A percentile compares a stretch with the other conserved stretches of the same genome.
These are phyloP conservation scores for Encarsia formosa DNA, from an alignment of 2,888 invertebrate genomes.

Conservation along the genomic window DNA sequence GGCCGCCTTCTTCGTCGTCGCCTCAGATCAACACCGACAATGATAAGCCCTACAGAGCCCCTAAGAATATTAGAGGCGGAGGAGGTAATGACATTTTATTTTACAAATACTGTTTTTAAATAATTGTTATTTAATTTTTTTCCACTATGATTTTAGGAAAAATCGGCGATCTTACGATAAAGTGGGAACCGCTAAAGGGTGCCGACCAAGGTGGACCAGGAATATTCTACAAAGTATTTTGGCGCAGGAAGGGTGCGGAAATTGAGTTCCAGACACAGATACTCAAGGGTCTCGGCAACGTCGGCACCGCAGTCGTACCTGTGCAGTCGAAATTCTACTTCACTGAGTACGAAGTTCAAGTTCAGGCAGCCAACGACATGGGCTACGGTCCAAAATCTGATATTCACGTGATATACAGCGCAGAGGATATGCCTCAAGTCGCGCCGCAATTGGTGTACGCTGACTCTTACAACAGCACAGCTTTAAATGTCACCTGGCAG, in stretches of 20 bases:
- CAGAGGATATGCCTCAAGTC: conserved; percentile 89
- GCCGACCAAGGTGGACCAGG: conserved; percentile 85
- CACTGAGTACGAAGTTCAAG: conserved; percentile 79
- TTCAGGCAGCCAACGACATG: conserved; percentile 75
- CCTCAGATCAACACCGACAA: conserved; percentile 81
- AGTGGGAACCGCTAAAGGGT: conserved; percentile 74
- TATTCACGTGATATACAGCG: conserved; percentile 72
- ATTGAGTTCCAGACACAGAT: conserved; percentile 71
- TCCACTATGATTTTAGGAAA: conserved; percentile 52
- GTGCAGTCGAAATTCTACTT: conserved; percentile 72
- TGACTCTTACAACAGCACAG: conserved; percentile 82
- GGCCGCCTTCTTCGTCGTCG: conserved; percentile 76
- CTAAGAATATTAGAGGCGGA: conserved; percentile 81
- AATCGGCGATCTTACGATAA: conserved; percentile 88
- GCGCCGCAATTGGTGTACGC: conserved; percentile 81
- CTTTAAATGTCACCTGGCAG: conserved; percentile 86
- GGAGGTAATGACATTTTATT: conserved; percentile 59
- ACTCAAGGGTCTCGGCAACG: conserved; percentile 70
- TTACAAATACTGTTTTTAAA: not conserved
- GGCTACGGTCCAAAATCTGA: conserved; percentile 81
- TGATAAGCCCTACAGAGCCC: conserved; percentile 73
- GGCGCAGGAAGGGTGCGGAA: conserved; percentile 68
- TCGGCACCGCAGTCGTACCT: conserved; percentile 74
- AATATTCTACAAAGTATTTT: conserved; percentile 86
- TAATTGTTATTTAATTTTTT: not conserved